Evolutionary conservation across 2,888 invertebrate genomes (phyloP).

Genomic region (Xestia c-nigrum): DNA sequence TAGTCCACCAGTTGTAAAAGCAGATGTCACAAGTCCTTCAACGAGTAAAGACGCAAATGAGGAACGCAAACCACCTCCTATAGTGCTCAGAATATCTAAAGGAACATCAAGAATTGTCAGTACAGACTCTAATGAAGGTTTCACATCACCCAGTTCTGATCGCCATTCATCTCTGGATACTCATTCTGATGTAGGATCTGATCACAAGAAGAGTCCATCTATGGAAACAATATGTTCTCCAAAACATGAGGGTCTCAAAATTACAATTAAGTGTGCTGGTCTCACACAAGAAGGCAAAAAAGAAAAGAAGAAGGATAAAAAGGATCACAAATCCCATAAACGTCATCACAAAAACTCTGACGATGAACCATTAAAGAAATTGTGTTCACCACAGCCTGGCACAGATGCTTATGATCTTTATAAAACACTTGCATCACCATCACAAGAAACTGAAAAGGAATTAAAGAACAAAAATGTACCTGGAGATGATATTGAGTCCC

Average conservation of each 20-base stretch:
- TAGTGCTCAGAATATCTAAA: slow-evolving; percentile 96
- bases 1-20: slow-evolving; percentile 82
- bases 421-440: slow-evolving; percentile 88
- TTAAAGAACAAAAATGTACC: slow-evolving; percentile 71
- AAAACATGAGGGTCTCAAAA: slow-evolving; percentile 89
- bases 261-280: slow-evolving; percentile 88
- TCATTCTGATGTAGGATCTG: slow-evolving; percentile 84
- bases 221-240: slow-evolving; percentile 87
- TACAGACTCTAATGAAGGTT: slow-evolving; percentile 92
- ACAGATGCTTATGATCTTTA: slow-evolving; percentile 89
- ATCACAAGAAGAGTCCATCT: slow-evolving; percentile 85
- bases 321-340: slow-evolving; percentile 89
- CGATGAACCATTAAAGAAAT: slow-evolving; percentile 81
- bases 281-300: slow-evolving; percentile 84
- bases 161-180: slow-evolving; percentile 88
- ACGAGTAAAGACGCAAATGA: slow-evolving; percentile 87
- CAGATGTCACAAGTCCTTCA: slow-evolving; percentile 85
- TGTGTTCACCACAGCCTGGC: slow-evolving; percentile 88
- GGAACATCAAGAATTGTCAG: slow-evolving; percentile 92
- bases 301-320: slow-evolving; percentile 88
- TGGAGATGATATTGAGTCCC: slow-evolving; percentile 83
- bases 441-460: slow-evolving; percentile 78
- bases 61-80: slow-evolving; percentile 93
- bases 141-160: slow-evolving; percentile 89
- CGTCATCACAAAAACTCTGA: slow-evolving; percentile 86